Evolutionary conservation across 2,797 vertebrate genomes (phyloP), one percentile per base, ranked within the genome.

Genomic region (Tragelaphus oryx): DNA sequence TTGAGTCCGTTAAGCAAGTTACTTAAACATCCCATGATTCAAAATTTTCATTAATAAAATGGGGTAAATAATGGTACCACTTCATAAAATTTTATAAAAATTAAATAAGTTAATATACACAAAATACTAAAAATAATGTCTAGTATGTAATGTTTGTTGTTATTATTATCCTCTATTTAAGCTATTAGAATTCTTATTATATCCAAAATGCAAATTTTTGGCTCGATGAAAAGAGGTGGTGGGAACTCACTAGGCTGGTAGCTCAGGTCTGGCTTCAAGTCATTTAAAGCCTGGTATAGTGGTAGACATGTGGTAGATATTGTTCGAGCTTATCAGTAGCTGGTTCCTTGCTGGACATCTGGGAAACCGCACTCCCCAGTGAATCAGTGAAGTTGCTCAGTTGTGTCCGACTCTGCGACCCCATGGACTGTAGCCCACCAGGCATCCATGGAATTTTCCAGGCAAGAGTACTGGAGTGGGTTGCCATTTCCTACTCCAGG

Each of bases 21-120:
- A 50, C n/a, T 68, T 54, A 86, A 68, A 68, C 14, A 68, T 24
- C n/a, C 20, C 8, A 48, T 88, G 41, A 88, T 57, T 89, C n/a
- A 41, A 79, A 79, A 89, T 41, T 79, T 10, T 50, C 87, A 60
- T 78, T 79, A 78, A 89, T 62, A 89, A 62, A 62, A 79, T 5
- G 12, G 24, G 57, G 11, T 24, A 89, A 79, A 62, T 79, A 79
- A 79, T 78, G 57, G 4, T 60, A 33, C 22, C 44, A 78, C 20
- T 5, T 88, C 54, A 88, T 26, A 76, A 88, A 50, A 46, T 62
- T 89, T 79, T 89, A 79, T 76, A 33, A 78, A 60, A 28, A 41
- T 89, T 78, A 50, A 79, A 22, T 62, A 79, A 30, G 22, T 88
- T 76, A 48, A 78, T 48, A 37, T 78, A 18, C 10, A 48, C 24